These are phyloP conservation scores for Climacteris rufus DNA, from an alignment of 2,113 vertebrate species.

Conservation along the genomic window DNA sequence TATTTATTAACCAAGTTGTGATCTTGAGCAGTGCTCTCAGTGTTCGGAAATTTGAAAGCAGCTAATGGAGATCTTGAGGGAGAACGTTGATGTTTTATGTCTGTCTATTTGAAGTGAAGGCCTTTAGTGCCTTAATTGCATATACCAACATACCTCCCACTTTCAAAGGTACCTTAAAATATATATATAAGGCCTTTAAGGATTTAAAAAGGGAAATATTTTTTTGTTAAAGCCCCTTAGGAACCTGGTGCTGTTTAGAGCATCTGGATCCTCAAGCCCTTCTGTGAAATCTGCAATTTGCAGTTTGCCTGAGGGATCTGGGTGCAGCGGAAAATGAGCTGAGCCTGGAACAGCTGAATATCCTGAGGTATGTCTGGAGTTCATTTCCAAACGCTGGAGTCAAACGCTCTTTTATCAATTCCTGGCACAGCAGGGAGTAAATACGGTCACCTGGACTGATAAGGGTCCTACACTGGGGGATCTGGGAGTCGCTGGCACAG, in stretches of 20 bases:
- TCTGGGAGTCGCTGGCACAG: not conserved
- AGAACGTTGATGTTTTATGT: not conserved
- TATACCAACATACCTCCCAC: not conserved
- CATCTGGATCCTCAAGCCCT: not conserved
- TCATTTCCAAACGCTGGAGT: not conserved
- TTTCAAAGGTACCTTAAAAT: not conserved
- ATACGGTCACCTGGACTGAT: not conserved
- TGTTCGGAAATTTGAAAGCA: not conserved
- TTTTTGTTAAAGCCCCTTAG: not conserved
- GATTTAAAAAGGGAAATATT: not conserved
- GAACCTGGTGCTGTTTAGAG: not conserved
- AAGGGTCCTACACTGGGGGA: rapidly evolving
- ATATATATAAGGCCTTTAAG: not conserved
- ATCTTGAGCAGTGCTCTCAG: not conserved
- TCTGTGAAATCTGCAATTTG: not conserved
- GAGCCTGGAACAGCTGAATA: not conserved
- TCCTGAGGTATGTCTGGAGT: not conserved
- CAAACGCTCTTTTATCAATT: not conserved
- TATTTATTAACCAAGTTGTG: not conserved
- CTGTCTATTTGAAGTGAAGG: not conserved
- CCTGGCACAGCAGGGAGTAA: not conserved
- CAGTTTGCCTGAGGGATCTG: not conserved
- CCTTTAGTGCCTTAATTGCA: not conserved
- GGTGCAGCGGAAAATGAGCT: not conserved
- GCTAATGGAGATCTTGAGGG: not conserved